phyloP scores from a whole-genome alignment of 1,140 invertebrate genomes.

The Macrocentrus cingulum region DNA sequence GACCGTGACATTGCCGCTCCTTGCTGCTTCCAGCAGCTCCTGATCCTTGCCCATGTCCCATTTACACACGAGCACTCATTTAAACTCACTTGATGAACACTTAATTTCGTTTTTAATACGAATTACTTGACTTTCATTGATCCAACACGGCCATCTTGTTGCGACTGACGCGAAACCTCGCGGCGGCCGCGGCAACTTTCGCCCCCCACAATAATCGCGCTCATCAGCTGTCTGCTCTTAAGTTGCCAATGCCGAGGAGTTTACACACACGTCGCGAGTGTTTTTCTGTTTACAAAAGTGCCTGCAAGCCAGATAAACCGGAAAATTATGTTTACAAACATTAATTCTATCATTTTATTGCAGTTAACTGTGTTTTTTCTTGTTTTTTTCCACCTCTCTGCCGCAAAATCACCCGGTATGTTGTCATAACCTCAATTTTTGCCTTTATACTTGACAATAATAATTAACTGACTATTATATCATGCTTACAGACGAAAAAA shows the following conservation, averaged over 20 bases:
- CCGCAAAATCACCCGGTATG: too few relatives aligned
- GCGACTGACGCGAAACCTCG: slow-evolving; percentile 56
- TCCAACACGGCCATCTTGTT: slow-evolving; percentile 71
- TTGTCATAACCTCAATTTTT: too few relatives aligned
- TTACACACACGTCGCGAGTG: background rate
- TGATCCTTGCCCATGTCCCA: slow-evolving; percentile 92
- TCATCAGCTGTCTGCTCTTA: too few relatives aligned
- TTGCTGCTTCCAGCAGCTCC: slow-evolving; percentile 91
- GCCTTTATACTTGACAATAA: too few relatives aligned
- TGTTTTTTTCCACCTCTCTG: too few relatives aligned
- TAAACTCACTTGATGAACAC: slow-evolving; percentile 54
- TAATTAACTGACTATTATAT: too few relatives aligned
- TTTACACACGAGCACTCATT: slow-evolving; percentile 56
- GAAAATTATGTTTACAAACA: too few relatives aligned
- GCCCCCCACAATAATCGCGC: background rate
- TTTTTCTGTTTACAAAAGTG: background rate
- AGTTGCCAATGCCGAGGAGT: too few relatives aligned
- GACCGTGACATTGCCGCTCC: slow-evolving; percentile 83
- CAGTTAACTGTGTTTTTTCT: too few relatives aligned
- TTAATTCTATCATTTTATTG: too few relatives aligned
- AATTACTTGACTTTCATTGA: slow-evolving; percentile 71
- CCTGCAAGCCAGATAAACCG: too few relatives aligned
- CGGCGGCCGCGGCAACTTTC: slow-evolving; percentile 39
- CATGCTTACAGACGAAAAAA: slow-evolving; percentile 49
- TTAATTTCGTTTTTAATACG: slow-evolving; percentile 66